A percentile compares a stretch with the other conserved stretches of the same genome.
Conservation (phyloP, 2,797 vertebrate genomes). For the Mallotus villosus region DNA sequence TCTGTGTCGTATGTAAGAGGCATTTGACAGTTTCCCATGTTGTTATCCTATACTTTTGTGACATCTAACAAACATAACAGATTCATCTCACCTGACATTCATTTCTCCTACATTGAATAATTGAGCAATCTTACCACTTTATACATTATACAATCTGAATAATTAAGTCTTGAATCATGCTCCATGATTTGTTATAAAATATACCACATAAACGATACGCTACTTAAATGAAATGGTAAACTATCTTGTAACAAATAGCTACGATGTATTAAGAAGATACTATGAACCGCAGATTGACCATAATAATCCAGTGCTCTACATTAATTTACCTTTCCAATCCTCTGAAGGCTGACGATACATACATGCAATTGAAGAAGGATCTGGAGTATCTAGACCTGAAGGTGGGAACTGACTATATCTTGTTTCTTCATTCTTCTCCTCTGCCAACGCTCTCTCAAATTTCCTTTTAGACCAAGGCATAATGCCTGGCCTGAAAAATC, state of each 20-base stretch:
- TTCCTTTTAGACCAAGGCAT: background rate
- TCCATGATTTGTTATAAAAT: too few species aligned
- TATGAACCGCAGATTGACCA: too few species aligned
- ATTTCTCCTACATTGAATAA: too few species aligned
- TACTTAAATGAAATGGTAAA: too few species aligned
- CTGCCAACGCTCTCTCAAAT: background rate
- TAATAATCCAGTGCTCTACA: background rate
- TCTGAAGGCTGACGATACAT: slow-evolving; percentile 89
- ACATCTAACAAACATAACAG: background rate
- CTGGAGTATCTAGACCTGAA: slow-evolving; percentile 95
- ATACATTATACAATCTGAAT: too few species aligned
- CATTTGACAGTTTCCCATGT: background rate
- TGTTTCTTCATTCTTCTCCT: background rate
- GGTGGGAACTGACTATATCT: slow-evolving; percentile 68
- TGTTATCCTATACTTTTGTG: background rate
- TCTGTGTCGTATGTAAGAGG: background rate
- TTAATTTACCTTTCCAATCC: too few species aligned
- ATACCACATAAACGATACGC: too few species aligned
- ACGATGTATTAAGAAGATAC: too few species aligned
- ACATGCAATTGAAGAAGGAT: slow-evolving; percentile 94
- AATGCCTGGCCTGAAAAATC: background rate
- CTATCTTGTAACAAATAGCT: too few species aligned
- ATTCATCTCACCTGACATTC: background rate
- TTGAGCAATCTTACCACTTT: too few species aligned
- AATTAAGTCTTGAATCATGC: too few species aligned